These are phyloP conservation scores for Rhadina sibilatrix DNA, from an alignment of 2,113 vertebrate genomes.

Conservation along the genomic window DNA sequence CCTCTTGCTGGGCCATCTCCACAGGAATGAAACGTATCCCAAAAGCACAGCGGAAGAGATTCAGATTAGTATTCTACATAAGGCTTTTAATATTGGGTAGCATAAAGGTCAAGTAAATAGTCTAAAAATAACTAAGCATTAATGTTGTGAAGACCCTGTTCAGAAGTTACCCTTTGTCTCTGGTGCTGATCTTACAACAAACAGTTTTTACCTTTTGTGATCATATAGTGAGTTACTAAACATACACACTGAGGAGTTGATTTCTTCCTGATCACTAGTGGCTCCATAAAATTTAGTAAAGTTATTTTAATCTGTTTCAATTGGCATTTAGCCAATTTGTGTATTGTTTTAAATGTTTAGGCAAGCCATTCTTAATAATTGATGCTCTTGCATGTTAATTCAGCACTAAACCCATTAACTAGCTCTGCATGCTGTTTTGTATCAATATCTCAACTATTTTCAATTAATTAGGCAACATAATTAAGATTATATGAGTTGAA, in stretches of 20 bases:
- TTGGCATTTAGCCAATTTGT: not conserved
- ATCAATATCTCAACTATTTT: slow-evolving; percentile 21
- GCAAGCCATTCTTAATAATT: not conserved
- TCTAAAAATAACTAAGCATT: not conserved
- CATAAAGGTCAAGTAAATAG: not conserved
- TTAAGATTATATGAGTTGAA: not conserved
- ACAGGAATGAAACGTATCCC: not conserved
- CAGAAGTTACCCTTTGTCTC: not conserved
- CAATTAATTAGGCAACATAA: not conserved
- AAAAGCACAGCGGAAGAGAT: not conserved
- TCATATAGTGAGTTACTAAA: not conserved
- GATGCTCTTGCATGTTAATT: not conserved
- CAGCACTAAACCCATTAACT: not conserved
- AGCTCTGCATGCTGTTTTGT: not conserved
- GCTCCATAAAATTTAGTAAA: not conserved
- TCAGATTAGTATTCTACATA: not conserved
- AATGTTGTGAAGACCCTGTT: not conserved
- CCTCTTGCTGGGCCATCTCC: not conserved
- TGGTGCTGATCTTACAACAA: not conserved
- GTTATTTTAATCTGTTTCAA: not conserved
- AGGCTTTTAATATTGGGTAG: not conserved
- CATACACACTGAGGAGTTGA: not conserved
- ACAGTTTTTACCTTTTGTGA: not conserved
- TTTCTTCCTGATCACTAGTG: not conserved
- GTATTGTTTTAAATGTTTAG: not conserved